Conservation (phyloP, 2,888 invertebrate genomes). For the Halictus quadricinctus region DNA sequence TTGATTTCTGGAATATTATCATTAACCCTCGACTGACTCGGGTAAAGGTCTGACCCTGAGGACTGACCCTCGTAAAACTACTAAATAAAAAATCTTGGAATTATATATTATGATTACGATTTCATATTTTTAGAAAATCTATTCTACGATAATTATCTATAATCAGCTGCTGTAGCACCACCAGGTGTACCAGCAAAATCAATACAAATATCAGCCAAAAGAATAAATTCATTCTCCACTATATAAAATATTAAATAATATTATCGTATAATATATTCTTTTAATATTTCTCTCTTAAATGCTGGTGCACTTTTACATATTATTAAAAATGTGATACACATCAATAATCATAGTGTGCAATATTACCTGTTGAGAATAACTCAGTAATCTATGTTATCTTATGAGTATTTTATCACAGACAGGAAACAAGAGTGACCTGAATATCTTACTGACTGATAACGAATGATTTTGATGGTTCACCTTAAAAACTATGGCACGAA, state of each 20-base stretch:
- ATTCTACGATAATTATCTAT: background rate
- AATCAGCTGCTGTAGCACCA: background rate
- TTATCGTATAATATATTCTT: background rate
- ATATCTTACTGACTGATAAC: background rate
- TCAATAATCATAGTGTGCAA: background rate
- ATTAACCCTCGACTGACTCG: background rate
- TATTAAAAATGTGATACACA: background rate
- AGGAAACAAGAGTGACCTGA: background rate
- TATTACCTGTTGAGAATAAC: conserved; percentile 37
- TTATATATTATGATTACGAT: no score
- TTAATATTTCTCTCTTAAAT: background rate
- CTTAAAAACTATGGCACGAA: background rate
- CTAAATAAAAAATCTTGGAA: no score
- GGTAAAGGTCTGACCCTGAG: no score
- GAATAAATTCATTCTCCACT: background rate
- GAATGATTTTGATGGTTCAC: background rate
- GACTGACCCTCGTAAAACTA: no score
- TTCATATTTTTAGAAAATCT: background rate
- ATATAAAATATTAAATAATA: background rate
- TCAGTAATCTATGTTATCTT: conserved; percentile 40
- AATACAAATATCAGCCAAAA: background rate
- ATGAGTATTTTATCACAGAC: no score
- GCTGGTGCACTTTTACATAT: background rate
- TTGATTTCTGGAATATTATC: background rate
- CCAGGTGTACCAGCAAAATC: background rate